Conservation (phyloP, 2,888 invertebrate species). For the Drosophila eohydei region DNA sequence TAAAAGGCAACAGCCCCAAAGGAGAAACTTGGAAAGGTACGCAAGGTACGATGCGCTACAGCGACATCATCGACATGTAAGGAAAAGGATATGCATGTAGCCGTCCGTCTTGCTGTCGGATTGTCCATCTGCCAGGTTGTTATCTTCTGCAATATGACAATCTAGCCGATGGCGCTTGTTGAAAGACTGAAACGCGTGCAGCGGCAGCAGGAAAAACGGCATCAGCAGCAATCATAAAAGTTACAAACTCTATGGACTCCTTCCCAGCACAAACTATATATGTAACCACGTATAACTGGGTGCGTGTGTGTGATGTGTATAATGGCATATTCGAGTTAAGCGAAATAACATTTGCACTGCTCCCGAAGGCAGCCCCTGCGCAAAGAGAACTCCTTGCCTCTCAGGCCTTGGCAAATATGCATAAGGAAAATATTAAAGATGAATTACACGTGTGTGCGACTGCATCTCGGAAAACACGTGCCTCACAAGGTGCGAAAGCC, state of each 20-base stretch:
- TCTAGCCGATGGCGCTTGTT: constrained; percentile 49
- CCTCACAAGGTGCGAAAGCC: constrained; percentile 15
- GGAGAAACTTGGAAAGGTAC: constrained; percentile 40
- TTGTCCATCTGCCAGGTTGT: constrained; percentile 64
- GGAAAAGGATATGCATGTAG: constrained; percentile 54
- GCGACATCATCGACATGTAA: constrained; percentile 54
- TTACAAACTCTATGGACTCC: constrained; percentile 55
- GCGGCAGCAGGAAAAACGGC: constrained; percentile 5
- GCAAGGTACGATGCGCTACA: constrained; percentile 15
- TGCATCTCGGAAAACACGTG: constrained; percentile 19
- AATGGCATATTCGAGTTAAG: constrained; percentile 67
- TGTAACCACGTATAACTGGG: neutral
- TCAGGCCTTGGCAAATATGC: constrained; percentile 54
- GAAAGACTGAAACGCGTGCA: constrained; percentile 22
- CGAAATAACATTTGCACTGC: constrained; percentile 54
- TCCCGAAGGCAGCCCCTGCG: constrained; percentile 6
- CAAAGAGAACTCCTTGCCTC: constrained; percentile 30
- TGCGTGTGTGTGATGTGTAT: constrained; percentile 20
- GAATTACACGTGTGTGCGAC: constrained; percentile 50
- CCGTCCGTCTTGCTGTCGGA: constrained; percentile 43
- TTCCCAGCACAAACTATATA: neutral
- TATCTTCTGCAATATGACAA: constrained; percentile 75
- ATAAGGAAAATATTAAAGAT: constrained; percentile 69
- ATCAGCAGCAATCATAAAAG: constrained; percentile 55
- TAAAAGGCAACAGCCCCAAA: constrained; percentile 42